These are phyloP conservation scores for Calephelis virginiensis DNA, from an alignment of 1,140 invertebrate genomes.

Conservation along the genomic window DNA sequence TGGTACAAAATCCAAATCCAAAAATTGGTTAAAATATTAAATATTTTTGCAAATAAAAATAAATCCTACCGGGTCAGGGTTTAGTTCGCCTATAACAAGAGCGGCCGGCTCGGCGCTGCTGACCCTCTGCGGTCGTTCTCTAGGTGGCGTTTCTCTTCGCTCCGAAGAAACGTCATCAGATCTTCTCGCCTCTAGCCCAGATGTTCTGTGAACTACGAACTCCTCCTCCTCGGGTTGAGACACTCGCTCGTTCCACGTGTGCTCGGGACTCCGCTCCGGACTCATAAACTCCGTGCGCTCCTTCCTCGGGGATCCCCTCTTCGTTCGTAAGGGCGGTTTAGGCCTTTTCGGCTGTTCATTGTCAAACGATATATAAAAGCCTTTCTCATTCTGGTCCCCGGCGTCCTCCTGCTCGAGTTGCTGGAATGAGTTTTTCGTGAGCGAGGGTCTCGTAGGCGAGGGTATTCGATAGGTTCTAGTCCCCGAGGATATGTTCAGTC, in stretches of 20 bases:
- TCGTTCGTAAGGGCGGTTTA: conserved; percentile 90
- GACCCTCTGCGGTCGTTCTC: conserved; percentile 32
- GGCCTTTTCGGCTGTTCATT: conserved; percentile 91
- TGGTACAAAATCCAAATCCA: no score
- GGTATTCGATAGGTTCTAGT: conserved; percentile 92
- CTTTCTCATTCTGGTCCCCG: conserved; percentile 84
- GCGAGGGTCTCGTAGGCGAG: conserved; percentile 87
- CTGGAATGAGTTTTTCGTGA: conserved; percentile 86
- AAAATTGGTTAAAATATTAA: no score
- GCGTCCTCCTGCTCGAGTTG: conserved; percentile 71
- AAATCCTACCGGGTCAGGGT: conserved; percentile 54
- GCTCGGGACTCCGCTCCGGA: conserved; percentile 58
- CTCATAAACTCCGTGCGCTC: conserved; percentile 76
- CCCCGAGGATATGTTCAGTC: conserved; percentile 90
- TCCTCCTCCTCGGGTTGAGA: conserved; percentile 24
- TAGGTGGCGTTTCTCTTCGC: conserved; percentile 40
- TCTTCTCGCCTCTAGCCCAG: conserved; percentile 22
- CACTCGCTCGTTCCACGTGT: conserved; percentile 39
- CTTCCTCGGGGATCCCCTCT: conserved; percentile 88
- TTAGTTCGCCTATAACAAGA: conserved; percentile 62
- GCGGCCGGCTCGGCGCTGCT: conserved; percentile 54
- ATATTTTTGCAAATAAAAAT: not conserved
- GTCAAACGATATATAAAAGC: conserved; percentile 97
- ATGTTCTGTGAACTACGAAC: conserved; percentile 29
- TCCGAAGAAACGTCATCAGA: conserved; percentile 39